Conservation (phyloP, 2,888 invertebrate species). For the Thereva unica region DNA sequence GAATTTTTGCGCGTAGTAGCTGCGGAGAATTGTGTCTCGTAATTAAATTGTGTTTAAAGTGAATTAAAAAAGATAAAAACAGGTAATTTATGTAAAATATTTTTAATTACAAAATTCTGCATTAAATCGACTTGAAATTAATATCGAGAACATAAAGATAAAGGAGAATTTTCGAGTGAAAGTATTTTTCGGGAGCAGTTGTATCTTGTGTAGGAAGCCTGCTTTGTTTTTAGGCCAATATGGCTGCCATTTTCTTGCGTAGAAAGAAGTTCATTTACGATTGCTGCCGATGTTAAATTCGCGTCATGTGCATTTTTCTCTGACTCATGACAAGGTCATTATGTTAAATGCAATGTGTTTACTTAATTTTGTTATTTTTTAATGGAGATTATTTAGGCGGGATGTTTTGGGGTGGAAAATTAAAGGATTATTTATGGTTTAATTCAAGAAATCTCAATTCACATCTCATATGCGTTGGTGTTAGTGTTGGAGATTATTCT, state of each 20-base stretch:
- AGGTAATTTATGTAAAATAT: slow-evolving; percentile 27
- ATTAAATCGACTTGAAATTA: background rate
- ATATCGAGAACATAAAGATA: background rate
- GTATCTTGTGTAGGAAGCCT: slow-evolving; percentile 3
- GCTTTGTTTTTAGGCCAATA: slow-evolving; percentile 39
- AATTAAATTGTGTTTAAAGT: slow-evolving; percentile 11
- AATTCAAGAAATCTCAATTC: too few relatives aligned
- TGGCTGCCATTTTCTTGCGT: slow-evolving; percentile 34
- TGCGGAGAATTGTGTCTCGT: slow-evolving; percentile 30
- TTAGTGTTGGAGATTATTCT: too few relatives aligned
- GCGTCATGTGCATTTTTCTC: too few relatives aligned
- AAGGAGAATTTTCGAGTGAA: slow-evolving; percentile 34
- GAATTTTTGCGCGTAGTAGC: slow-evolving; percentile 40
- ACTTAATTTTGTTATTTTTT: too few relatives aligned
- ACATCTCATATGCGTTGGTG: too few relatives aligned
- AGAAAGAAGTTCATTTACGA: background rate
- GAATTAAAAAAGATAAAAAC: slow-evolving; percentile 15
- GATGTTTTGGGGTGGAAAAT: too few relatives aligned
- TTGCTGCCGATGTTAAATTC: slow-evolving; percentile 7
- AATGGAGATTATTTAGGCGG: too few relatives aligned
- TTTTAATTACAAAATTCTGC: background rate
- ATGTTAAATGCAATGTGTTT: too few relatives aligned
- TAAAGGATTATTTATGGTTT: too few relatives aligned
- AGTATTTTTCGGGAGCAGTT: slow-evolving; percentile 35
- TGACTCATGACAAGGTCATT: too few relatives aligned